phyloP scores from a whole-genome alignment of 2,888 invertebrate species.

The Noctua pronuba region DNA sequence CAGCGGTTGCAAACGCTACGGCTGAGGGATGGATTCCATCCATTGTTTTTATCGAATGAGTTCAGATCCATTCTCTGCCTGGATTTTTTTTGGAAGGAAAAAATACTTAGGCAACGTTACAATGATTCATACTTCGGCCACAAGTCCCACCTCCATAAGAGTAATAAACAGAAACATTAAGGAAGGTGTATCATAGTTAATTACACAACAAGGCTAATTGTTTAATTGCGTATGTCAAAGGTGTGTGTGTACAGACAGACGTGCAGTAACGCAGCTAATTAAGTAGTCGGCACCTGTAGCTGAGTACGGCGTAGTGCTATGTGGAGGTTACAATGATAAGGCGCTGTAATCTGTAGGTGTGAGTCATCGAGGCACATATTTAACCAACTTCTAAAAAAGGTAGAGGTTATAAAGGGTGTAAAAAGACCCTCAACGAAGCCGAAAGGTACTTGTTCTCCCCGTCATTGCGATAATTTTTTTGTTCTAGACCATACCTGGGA shows the following conservation, averaged over 20 bases:
- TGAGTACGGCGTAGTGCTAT: neutral
- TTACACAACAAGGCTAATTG: slow-evolving; percentile 54
- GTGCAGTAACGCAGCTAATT: slow-evolving; percentile 50
- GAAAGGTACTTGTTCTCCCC: no score
- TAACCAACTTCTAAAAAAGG: no score
- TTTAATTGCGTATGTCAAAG: slow-evolving; percentile 55
- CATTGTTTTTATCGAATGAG: no score
- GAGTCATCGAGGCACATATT: slow-evolving; percentile 1
- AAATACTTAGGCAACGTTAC: neutral
- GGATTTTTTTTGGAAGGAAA: no score
- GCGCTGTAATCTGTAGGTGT: neutral
- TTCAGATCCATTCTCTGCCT: no score
- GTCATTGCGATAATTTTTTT: no score
- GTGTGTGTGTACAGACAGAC: slow-evolving; percentile 22
- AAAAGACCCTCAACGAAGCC: no score
- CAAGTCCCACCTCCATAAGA: neutral
- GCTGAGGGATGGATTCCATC: no score
- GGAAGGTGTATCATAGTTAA: slow-evolving; percentile 25
- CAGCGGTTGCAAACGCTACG: no score
- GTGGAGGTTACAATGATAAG: neutral
- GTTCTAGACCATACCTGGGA: no score
- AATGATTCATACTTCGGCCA: neutral
- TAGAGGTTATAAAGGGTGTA: no score
- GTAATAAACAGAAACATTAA: slow-evolving; percentile 42
- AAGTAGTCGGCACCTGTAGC: slow-evolving; percentile 24